phyloP scores from a whole-genome alignment of 2,797 vertebrate genomes.

The Tolypeutes matacus region DNA sequence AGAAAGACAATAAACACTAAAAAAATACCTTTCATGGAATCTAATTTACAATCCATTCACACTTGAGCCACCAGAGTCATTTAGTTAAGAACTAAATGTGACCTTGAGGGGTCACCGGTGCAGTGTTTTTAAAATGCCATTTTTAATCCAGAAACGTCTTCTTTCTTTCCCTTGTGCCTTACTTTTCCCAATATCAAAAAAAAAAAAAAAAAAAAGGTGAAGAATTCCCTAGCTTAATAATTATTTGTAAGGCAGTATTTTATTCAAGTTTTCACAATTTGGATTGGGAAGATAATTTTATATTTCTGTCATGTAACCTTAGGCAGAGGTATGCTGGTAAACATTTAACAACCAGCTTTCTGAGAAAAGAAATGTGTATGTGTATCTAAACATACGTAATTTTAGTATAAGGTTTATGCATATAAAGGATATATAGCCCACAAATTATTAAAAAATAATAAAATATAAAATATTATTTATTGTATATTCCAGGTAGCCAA shows the following conservation, averaged over 20 bases:
- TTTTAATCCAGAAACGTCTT: slow-evolving; percentile 25
- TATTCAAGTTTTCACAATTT: slow-evolving; percentile 59
- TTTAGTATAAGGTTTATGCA: background rate
- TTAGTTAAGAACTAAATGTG: slow-evolving; percentile 42
- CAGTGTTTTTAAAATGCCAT: slow-evolving; percentile 36
- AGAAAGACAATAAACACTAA: slow-evolving; percentile 42
- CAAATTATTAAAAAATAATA: slow-evolving; percentile 11
- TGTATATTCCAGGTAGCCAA: background rate
- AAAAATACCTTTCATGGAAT: background rate
- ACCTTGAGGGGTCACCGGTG: slow-evolving; percentile 58
- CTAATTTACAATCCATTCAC: slow-evolving; percentile 59
- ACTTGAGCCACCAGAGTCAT: background rate
- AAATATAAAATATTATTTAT: background rate
- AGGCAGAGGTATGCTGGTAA: background rate
- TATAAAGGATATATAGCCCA: background rate
- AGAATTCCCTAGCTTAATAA: slow-evolving; percentile 45
- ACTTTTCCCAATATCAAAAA: background rate
- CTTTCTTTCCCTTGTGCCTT: slow-evolving; percentile 1
- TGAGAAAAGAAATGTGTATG: background rate
- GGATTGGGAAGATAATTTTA: background rate
- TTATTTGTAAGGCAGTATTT: slow-evolving; percentile 34
- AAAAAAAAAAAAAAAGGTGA: slow-evolving; percentile 23
- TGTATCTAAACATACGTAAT: too few species aligned
- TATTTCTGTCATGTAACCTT: slow-evolving; percentile 37
- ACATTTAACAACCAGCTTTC: slow-evolving; percentile 22